Evolutionary conservation across 2,113 vertebrate species (phyloP).

Genomic region (Sinocyclocheilus grahami): DNA sequence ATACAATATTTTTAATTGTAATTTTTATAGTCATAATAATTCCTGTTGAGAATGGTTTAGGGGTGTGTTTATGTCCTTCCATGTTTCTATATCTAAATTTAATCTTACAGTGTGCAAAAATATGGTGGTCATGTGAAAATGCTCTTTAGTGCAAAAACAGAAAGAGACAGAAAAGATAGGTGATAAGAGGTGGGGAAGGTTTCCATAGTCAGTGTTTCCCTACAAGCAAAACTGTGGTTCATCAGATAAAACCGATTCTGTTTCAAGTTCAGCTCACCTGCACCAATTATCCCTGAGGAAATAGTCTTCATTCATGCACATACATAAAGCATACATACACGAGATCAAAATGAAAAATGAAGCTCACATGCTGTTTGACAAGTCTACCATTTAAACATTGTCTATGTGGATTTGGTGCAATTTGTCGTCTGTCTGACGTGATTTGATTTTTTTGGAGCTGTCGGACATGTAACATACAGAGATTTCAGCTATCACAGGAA

Average conservation of each 20-base stretch:
- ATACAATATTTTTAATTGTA: background rate
- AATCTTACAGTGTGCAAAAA: background rate
- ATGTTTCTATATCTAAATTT: too few relatives aligned
- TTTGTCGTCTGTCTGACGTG: conserved; percentile 66
- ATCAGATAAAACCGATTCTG: conserved; percentile 61
- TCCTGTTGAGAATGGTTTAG: background rate
- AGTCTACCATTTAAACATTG: conserved; percentile 63
- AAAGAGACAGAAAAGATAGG: background rate
- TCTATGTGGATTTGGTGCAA: conserved; percentile 67
- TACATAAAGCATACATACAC: conserved; percentile 1
- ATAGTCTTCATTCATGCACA: background rate
- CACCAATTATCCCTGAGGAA: conserved; percentile 35
- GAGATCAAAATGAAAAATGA: conserved; percentile 55
- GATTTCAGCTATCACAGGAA: background rate
- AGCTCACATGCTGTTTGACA: conserved; percentile 66
- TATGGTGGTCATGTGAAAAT: conserved; percentile 10
- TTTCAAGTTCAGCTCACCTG: conserved; percentile 58
- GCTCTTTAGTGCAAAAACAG: background rate
- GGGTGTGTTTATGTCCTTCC: too few relatives aligned
- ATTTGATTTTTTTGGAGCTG: conserved; percentile 36
- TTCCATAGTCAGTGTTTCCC: conserved; percentile 9
- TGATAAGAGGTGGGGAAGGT: background rate
- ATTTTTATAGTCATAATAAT: background rate
- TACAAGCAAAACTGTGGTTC: conserved; percentile 44
- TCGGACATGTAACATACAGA: background rate